Percentiles rank a stretch among this genome's conserved stretches.
Conservation (phyloP, 2,888 invertebrate genomes). For the Axea sp. region DNA sequence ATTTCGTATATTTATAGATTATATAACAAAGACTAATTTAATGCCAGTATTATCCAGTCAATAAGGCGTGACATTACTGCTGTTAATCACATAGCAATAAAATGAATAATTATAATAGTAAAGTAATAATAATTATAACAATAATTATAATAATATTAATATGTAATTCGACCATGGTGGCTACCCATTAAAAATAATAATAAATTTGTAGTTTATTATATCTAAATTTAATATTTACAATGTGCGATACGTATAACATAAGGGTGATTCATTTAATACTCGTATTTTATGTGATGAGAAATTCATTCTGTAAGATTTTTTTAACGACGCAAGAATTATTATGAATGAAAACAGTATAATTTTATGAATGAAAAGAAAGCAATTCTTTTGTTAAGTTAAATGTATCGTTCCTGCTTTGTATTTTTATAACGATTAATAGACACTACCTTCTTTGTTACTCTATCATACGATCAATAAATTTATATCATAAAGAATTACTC, state of each 20-base stretch:
- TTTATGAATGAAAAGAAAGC: too few species aligned
- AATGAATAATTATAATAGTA: constrained; percentile 50
- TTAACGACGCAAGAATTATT: too few species aligned
- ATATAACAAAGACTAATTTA: constrained; percentile 57
- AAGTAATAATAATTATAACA: constrained; percentile 43
- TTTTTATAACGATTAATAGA: too few species aligned
- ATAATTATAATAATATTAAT: constrained; percentile 53
- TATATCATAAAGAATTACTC: too few species aligned
- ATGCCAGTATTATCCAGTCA: constrained; percentile 73
- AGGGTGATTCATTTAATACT: not conserved
- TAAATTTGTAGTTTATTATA: constrained; percentile 39
- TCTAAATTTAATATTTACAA: constrained; percentile 22
- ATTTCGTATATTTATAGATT: constrained; percentile 40
- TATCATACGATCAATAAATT: too few species aligned
- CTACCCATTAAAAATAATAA: constrained; percentile 68
- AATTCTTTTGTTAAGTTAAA: too few species aligned
- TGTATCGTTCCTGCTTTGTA: too few species aligned
- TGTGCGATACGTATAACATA: not conserved
- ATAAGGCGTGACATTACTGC: constrained; percentile 69
- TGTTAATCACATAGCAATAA: constrained; percentile 72
- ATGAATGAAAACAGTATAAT: too few species aligned
- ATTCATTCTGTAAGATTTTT: too few species aligned
- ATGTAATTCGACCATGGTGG: constrained; percentile 73
- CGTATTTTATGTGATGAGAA: too few species aligned
- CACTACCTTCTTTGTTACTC: too few species aligned